These are phyloP conservation scores for Syngnathus scovelli DNA, from an alignment of 2,113 vertebrate species.

Conservation along the genomic window DNA sequence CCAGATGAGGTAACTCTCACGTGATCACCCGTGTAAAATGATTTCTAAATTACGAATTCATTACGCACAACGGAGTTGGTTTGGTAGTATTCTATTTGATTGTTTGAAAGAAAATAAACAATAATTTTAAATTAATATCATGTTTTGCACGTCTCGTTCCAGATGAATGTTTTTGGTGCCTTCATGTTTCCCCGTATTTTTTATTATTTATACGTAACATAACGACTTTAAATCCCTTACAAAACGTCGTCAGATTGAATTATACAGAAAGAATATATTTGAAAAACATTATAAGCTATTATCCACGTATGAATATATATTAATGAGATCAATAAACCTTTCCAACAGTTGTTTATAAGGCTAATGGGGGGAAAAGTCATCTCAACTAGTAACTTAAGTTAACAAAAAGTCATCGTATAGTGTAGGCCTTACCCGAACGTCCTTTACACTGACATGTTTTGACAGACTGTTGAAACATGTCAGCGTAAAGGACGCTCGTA, in stretches of 20 bases:
- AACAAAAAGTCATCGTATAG: not conserved
- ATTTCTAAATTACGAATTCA: not conserved
- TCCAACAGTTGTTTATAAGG: too few species aligned
- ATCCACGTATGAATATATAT: too few species aligned
- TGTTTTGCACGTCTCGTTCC: not conserved
- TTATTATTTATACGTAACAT: too few species aligned
- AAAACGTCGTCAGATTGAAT: not conserved
- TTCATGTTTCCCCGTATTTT: not conserved
- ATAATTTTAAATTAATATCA: not conserved
- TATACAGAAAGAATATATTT: not conserved
- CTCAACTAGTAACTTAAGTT: not conserved
- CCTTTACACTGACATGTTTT: too few species aligned
- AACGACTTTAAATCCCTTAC: not conserved
- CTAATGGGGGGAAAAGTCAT: too few species aligned
- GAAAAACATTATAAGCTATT: too few species aligned
- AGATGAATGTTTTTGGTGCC: conserved; percentile 13
- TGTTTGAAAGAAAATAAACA: not conserved
- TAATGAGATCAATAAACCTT: too few species aligned
- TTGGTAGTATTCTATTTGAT: not conserved
- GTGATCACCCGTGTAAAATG: conserved; percentile 1
- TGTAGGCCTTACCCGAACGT: too few species aligned
- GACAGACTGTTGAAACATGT: not conserved
- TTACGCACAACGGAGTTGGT: fast-evolving
- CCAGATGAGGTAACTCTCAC: conserved; percentile 26
- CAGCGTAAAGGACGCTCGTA: not conserved